A percentile compares a stretch with the other conserved stretches of the same genome.
These are phyloP conservation scores for Ameiurus melas DNA, from an alignment of 2,113 vertebrate genomes.

Conservation along the genomic window DNA sequence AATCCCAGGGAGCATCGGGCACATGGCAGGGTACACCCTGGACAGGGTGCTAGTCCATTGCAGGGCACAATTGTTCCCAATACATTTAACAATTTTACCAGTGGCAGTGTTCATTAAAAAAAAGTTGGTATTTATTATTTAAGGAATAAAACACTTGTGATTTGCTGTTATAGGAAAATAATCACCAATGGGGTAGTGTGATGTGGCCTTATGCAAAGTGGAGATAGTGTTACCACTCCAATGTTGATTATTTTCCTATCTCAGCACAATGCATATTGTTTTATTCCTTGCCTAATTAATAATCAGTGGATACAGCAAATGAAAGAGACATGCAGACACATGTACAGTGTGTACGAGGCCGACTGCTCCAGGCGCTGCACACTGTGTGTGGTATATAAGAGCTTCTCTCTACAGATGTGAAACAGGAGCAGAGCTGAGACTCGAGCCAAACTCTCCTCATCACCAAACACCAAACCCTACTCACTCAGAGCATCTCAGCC, in stretches of 20 bases:
- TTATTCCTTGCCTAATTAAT: background rate
- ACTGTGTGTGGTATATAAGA: constrained; percentile 2
- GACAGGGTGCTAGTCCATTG: too few relatives aligned
- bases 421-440: constrained; percentile 1
- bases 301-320: background rate
- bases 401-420: background rate
- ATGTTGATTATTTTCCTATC: background rate
- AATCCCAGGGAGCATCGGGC: too few relatives aligned
- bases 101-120: background rate
- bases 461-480: background rate
- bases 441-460: background rate
- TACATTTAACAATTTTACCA: background rate
- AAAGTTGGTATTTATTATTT: background rate
- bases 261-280: background rate
- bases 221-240: background rate
- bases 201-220: background rate
- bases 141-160: background rate
- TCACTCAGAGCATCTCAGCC: constrained; percentile 12
- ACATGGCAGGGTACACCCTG: too few relatives aligned
- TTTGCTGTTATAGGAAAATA: background rate
- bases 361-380: background rate
- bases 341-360: background rate
- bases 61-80: too few relatives aligned
- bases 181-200: background rate
- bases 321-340: background rate